phyloP scores from a whole-genome alignment of 2,888 invertebrate genomes.

The Liodrosophila aerea region DNA sequence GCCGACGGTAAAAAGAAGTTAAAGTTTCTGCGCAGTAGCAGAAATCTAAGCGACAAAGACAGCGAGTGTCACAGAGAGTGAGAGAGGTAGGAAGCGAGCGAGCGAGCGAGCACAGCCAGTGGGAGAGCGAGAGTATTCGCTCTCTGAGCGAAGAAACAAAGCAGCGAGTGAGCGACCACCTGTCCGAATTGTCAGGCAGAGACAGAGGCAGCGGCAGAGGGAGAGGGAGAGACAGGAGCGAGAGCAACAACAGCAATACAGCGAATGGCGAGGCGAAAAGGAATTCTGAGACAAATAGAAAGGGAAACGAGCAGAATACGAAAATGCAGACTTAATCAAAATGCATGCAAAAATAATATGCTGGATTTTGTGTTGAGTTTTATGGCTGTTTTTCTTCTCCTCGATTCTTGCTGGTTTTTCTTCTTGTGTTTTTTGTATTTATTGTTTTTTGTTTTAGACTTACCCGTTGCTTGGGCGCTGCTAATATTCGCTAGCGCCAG shows the following conservation, averaged over 20 bases:
- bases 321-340: conserved; percentile 53
- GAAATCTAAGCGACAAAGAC: conserved; percentile 40
- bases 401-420: conserved; percentile 1
- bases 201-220: no score
- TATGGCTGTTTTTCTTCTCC: conserved; percentile 8
- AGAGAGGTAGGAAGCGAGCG: conserved; percentile 15
- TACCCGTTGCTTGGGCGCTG: conserved; percentile 67
- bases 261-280: conserved; percentile 50
- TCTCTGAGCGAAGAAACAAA: conserved; percentile 10
- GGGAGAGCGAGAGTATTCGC: not conserved
- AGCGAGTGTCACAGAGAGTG: conserved; percentile 3
- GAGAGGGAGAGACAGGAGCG: conserved; percentile 25
- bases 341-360: conserved; percentile 34
- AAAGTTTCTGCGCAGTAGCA: conserved; percentile 19
- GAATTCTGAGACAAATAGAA: conserved; percentile 50
- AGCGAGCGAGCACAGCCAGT: conserved; percentile 3
- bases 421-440: conserved; percentile 14
- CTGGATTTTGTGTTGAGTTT: not conserved
- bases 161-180: conserved; percentile 55
- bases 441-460: conserved; percentile 36
- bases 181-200: conserved; percentile 50
- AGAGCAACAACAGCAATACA: conserved; percentile 21
- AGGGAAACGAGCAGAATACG: conserved; percentile 50
- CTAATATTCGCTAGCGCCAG: conserved; percentile 63
- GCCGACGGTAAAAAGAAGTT: conserved; percentile 34